Conservation (phyloP, 2,888 invertebrate species). For the Noctua janthe region DNA sequence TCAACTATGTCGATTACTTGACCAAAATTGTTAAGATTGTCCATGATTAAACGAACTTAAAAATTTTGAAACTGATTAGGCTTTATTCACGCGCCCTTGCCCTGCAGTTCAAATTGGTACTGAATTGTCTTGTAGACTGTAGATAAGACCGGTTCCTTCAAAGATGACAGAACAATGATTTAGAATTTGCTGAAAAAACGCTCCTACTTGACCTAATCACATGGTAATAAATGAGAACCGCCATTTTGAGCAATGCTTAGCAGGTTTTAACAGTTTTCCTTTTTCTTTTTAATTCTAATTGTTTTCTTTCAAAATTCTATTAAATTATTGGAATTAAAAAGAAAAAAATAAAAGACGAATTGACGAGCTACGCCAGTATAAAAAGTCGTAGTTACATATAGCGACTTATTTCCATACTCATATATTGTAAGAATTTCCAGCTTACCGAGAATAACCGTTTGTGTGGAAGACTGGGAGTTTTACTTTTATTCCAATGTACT, state of each 20-base stretch:
- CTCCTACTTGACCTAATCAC: neutral
- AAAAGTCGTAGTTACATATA: neutral
- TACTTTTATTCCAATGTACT: neutral
- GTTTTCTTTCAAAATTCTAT: neutral
- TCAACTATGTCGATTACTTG: neutral
- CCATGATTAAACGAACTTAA: neutral
- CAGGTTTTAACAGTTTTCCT: neutral
- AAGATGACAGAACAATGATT: neutral
- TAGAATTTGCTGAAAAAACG: neutral
- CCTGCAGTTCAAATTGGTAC: neutral
- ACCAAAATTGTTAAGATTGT: neutral
- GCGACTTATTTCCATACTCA: neutral
- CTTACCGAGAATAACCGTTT: neutral
- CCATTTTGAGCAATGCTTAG: neutral
- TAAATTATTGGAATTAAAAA: neutral
- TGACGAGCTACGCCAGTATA: neutral
- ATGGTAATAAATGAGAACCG: neutral
- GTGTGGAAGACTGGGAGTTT: neutral
- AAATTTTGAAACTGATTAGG: neutral
- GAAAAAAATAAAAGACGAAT: neutral
- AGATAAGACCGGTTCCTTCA: neutral
- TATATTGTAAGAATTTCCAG: neutral
- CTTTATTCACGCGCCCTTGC: neutral
- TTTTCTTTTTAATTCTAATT: neutral
- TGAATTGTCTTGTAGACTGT: neutral